Conservation (phyloP, 2,888 invertebrate species). For the Lasioglossum lativentre region DNA sequence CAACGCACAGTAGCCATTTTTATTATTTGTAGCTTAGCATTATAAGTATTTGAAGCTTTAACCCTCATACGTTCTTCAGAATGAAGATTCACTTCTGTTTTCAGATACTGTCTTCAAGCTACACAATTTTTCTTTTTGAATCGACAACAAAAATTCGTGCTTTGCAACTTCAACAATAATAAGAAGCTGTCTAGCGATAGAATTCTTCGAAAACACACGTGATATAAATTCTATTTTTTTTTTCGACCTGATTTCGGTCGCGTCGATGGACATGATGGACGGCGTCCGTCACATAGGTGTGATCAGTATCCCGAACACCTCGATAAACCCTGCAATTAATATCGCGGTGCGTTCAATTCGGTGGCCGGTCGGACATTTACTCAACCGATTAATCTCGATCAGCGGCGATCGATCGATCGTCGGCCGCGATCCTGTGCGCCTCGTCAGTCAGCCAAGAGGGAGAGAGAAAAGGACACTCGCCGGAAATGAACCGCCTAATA, state of each 20-base stretch:
- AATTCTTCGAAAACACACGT: not conserved
- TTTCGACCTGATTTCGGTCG: not conserved
- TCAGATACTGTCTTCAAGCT: not conserved
- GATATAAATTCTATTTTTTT: not conserved
- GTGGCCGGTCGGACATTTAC: not conserved
- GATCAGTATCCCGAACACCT: slow-evolving; percentile 2
- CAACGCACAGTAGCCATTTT: too few relatives aligned
- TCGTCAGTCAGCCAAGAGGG: not conserved
- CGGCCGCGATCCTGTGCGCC: not conserved
- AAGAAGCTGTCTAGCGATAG: not conserved
- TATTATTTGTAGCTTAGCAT: too few relatives aligned
- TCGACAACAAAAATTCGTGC: not conserved
- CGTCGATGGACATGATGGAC: not conserved
- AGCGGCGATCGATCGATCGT: not conserved
- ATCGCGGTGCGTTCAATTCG: not conserved
- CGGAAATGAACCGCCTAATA: slow-evolving; percentile 10
- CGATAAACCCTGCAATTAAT: not conserved
- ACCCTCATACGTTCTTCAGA: not conserved
- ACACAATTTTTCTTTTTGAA: too few relatives aligned
- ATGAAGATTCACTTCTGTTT: not conserved
- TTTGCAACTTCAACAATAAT: fast-evolving
- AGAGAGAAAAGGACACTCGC: not conserved
- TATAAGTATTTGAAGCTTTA: not conserved
- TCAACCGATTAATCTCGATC: not conserved
- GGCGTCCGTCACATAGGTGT: not conserved